These are phyloP conservation scores for Eidolon dupreanum DNA, from an alignment of 2,797 vertebrate species.

Conservation along the genomic window DNA sequence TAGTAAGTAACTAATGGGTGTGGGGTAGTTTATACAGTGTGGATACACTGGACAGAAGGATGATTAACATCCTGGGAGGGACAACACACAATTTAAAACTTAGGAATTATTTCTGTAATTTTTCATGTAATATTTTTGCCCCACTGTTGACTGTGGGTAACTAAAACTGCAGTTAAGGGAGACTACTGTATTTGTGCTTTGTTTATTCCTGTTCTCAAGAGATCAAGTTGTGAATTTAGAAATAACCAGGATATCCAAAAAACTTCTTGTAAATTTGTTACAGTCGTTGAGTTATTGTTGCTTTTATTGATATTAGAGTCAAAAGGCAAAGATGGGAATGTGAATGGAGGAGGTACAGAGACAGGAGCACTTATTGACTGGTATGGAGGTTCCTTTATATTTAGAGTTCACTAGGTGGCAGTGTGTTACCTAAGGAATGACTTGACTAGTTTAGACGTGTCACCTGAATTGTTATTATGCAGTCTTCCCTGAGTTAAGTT, in stretches of 20 bases:
- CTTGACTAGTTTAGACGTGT: neutral
- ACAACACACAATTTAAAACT: neutral
- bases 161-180: neutral
- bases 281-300: neutral
- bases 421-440: constrained; percentile 11
- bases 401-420: constrained; percentile 54
- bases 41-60: neutral
- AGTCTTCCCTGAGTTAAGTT: neutral
- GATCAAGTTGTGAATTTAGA: neutral
- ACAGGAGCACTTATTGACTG: neutral
- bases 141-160: neutral
- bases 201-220: neutral
- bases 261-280: neutral
- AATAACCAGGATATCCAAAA: neutral
- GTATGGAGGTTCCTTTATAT: constrained; percentile 13
- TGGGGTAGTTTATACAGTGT: neutral
- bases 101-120: neutral
- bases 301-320: neutral
- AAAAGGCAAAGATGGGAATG: neutral
- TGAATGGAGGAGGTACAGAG: neutral
- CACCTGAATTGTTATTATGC: neutral
- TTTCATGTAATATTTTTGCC: neutral
- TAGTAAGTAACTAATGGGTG: neutral
- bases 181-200: neutral
- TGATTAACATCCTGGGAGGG: neutral